Evolutionary conservation across 2,797 vertebrate species (phyloP).

Genomic region (Tympanoctomys barrerae): DNA sequence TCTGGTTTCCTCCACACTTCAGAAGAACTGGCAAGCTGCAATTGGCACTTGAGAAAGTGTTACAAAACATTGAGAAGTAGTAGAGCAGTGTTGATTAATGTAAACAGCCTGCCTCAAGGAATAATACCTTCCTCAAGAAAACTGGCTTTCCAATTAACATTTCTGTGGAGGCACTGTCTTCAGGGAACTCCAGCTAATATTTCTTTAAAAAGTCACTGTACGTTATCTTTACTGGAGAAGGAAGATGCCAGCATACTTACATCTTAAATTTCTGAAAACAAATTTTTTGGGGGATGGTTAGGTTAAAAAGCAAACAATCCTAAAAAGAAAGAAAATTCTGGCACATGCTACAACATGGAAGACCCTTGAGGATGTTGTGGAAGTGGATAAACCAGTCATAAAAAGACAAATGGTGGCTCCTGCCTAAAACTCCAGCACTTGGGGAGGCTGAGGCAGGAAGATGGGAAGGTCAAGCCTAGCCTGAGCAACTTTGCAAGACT

Average conservation of each 20-base stretch:
- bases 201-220: conserved; percentile 37
- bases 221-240: conserved; percentile 45
- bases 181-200: conserved; percentile 56
- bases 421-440: not conserved
- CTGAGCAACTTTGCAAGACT: not conserved
- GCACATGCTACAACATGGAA: not conserved
- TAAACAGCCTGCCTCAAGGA: conserved; percentile 84
- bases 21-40: conserved; percentile 84
- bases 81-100: conserved; percentile 84
- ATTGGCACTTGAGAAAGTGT: conserved; percentile 85
- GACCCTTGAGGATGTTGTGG: not conserved
- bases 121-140: conserved; percentile 84
- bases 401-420: not conserved
- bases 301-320: conserved; percentile 16
- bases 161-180: conserved; percentile 74
- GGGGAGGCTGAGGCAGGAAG: not conserved
- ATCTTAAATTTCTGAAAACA: conserved; percentile 34
- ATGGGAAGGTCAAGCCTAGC: not conserved
- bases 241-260: not conserved
- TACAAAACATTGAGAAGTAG: conserved; percentile 84
- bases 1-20: conserved; percentile 80
- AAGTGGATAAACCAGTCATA: not conserved
- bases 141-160: conserved; percentile 80
- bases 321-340: conserved; percentile 55
- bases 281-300: not conserved